These are phyloP conservation scores for Esox lucius DNA, from an alignment of 2,797 vertebrate genomes.

Conservation along the genomic window DNA sequence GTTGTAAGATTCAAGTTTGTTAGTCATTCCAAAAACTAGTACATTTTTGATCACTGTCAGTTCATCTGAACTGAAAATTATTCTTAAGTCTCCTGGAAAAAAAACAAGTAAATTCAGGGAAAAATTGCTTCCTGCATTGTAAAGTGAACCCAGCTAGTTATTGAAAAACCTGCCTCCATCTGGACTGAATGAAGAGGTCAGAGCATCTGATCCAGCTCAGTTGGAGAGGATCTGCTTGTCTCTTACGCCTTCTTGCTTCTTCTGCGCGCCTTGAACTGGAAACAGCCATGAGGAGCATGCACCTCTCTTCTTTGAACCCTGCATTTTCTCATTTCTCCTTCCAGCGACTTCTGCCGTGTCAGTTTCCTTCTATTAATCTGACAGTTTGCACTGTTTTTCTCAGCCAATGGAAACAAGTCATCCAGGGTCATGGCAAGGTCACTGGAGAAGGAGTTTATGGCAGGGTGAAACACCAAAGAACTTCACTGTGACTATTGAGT, in stretches of 20 bases:
- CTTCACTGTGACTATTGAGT: conserved; percentile 31
- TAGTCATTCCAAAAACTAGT: background rate
- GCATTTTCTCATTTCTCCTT: background rate
- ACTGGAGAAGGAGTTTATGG: conserved; percentile 29
- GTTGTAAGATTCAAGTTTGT: background rate
- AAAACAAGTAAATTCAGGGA: no score
- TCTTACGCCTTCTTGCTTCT: background rate
- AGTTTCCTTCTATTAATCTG: conserved; percentile 38
- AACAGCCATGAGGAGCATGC: background rate
- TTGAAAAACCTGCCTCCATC: background rate
- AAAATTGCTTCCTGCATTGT: no score
- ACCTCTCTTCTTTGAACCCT: background rate
- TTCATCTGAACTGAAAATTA: background rate
- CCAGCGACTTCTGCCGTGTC: conserved; percentile 7
- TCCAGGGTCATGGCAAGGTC: conserved; percentile 31
- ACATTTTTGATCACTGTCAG: background rate
- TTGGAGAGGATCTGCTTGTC: background rate
- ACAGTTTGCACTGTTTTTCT: conserved; percentile 26
- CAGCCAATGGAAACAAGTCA: conserved; percentile 27
- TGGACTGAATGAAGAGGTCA: background rate
- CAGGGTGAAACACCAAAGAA: conserved; percentile 37
- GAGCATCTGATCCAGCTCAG: background rate
- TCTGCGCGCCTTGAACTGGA: background rate
- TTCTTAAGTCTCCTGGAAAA: background rate
- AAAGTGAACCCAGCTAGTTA: no score